A percentile compares a stretch with the other conserved stretches of the same genome.
Evolutionary conservation across 2,113 vertebrate species (phyloP).

Genomic region (Chloebia gouldiae): DNA sequence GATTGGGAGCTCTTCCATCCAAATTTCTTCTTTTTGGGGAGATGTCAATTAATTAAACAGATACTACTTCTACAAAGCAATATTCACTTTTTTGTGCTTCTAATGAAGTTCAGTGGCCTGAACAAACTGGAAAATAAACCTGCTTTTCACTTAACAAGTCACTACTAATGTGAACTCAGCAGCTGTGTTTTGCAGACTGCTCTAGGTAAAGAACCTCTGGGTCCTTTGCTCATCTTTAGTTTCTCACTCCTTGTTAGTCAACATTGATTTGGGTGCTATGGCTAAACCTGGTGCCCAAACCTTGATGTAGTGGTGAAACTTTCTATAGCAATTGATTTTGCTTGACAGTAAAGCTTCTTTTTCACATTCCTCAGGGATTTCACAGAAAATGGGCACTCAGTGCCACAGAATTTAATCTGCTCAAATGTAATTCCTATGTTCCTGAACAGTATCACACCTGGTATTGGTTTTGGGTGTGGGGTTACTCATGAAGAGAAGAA

Average conservation of each 20-base stretch:
- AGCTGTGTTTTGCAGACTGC: neutral
- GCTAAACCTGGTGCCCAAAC: neutral
- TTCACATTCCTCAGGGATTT: neutral
- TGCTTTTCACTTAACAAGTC: neutral
- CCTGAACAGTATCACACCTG: neutral
- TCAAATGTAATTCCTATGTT: neutral
- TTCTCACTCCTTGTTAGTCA: neutral
- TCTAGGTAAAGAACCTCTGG: neutral
- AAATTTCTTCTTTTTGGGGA: neutral
- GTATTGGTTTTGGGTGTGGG: neutral
- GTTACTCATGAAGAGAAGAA: neutral
- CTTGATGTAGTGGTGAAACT: neutral
- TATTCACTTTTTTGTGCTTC: neutral
- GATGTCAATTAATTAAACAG: neutral
- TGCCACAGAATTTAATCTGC: neutral
- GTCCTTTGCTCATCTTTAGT: neutral
- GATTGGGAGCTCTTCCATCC: neutral
- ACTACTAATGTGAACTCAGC: rapidly evolving
- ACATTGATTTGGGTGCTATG: neutral
- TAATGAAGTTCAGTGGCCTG: neutral
- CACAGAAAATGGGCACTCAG: neutral
- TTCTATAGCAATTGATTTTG: neutral
- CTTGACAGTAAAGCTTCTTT: neutral
- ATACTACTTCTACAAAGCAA: neutral
- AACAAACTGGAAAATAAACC: neutral